These are phyloP conservation scores for Temnothorax rugatulus DNA, from an alignment of 2,888 invertebrate genomes.

Conservation along the genomic window DNA sequence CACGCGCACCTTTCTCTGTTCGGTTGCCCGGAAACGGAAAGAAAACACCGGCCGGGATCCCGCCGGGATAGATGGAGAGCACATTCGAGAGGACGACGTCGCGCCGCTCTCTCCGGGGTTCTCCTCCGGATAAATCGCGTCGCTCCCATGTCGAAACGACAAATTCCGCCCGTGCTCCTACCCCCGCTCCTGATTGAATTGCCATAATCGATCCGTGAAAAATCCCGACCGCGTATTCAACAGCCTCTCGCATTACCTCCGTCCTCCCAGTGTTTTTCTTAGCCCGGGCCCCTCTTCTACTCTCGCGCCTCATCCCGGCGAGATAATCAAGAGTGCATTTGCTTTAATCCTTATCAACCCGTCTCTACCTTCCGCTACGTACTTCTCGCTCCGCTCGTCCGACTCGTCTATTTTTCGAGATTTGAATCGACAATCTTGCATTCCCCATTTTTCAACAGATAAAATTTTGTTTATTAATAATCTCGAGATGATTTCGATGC, in stretches of 20 bases:
- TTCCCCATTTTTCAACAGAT: slow-evolving; percentile 27
- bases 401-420: slow-evolving; percentile 23
- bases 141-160: slow-evolving; percentile 66
- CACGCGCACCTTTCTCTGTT: slow-evolving; percentile 51
- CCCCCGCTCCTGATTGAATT: slow-evolving; percentile 70
- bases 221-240: slow-evolving; percentile 73
- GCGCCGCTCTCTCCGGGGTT: slow-evolving; percentile 48
- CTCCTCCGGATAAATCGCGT: slow-evolving; percentile 70
- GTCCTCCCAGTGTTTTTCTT: slow-evolving; percentile 50
- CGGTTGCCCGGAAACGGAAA: slow-evolving; percentile 73
- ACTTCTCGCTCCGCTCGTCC: background rate
- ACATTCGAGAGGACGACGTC: slow-evolving; percentile 72
- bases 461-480: slow-evolving; percentile 9
- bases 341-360: slow-evolving; percentile 50
- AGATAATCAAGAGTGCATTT: slow-evolving; percentile 64
- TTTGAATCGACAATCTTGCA: slow-evolving; percentile 39
- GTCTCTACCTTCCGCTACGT: background rate
- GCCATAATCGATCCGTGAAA: slow-evolving; percentile 77
- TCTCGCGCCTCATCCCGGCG: slow-evolving; percentile 35
- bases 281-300: slow-evolving; percentile 10
- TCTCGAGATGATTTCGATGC: background rate
- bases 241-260: slow-evolving; percentile 63
- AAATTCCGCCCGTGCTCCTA: slow-evolving; percentile 56
- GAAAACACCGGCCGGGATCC: slow-evolving; percentile 70
- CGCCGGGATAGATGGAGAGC: slow-evolving; percentile 70